Percentiles rank a stretch among this genome's conserved stretches.
These are phyloP conservation scores for Nesometra sesokonis DNA, from an alignment of 35 echinoderm and acorn worm species.

Conservation along the genomic window DNA sequence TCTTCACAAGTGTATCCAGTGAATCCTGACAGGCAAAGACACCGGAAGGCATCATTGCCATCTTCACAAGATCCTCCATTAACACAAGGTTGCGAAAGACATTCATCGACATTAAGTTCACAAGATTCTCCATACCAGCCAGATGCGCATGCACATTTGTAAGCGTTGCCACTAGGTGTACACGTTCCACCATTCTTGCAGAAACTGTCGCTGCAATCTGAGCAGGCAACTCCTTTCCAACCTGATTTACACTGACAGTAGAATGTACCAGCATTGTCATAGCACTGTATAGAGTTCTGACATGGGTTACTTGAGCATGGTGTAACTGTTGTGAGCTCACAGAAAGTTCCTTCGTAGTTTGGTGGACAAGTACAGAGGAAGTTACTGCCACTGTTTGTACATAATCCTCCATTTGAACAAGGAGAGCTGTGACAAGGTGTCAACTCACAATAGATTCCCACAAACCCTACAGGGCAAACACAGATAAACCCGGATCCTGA, in stretches of 20 bases:
- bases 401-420: too few species aligned
- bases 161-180: not conserved
- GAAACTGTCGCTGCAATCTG: not conserved
- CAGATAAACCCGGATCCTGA: too few species aligned
- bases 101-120: not conserved
- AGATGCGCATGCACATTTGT: not conserved
- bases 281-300: not conserved
- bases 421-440: too few species aligned
- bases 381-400: too few species aligned
- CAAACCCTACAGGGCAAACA: too few species aligned
- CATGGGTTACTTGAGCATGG: not conserved
- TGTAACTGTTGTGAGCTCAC: not conserved
- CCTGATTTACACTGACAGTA: not conserved
- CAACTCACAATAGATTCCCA: too few species aligned
- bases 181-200: not conserved
- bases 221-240: not conserved
- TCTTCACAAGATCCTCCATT: not conserved
- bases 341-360: not conserved
- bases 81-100: not conserved
- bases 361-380: not conserved
- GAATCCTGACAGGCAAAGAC: not conserved
- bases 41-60: not conserved
- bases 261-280: not conserved
- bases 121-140: not conserved
- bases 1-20: not conserved